Base-by-base conservation (phyloP, 2,888 invertebrate genomes). In the Oligia fasciuncula region DNA sequence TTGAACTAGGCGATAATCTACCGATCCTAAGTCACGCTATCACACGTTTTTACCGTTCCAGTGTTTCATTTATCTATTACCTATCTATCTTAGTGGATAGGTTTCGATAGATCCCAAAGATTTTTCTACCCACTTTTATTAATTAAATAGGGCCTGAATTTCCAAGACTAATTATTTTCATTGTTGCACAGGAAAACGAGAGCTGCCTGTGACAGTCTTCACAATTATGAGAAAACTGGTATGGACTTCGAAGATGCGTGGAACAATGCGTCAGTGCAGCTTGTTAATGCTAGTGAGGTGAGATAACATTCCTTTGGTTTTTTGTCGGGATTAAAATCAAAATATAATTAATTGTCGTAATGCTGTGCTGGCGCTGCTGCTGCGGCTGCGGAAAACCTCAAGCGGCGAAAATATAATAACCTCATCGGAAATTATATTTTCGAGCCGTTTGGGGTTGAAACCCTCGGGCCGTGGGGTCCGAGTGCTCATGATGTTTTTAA, bases 261-360 rank as follows among this genome's bases (percentile, higher is more conserved):
- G 98, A 99, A 99, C 93, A 94, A 97, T 86, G 97, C 98, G 13
- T 98, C 99, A 0, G 98, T 99, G 74, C 98, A 98, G 92, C 95
- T 99, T 14, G 98, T 98, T 0, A 97, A 98, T 85, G 98, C 99
- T 29, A 98, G 99, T 63, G 98, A 98, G 96, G 98, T 98, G 95
- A 91, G 92, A 60, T 9, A 51, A 51, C 14, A 14, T 13, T 49
- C 1, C 11, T 13, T 19, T 29, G 46, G 29, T 68, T 19, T 49
- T 5, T 68, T 11, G 29, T 49, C 19, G 13, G 19, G 29, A 5
- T 69, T 29, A 29, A 29, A 29, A 29, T 29, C 29, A 29, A 29
- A 29, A 29, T 29, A 29, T 29, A 29, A 29, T 29, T 29, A 29
- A 29, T 29, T 29, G 29, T 29, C 29, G 29, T 29, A 29, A 29